Conservation (phyloP, 2,797 vertebrate genomes). For the Nasua narica region DNA sequence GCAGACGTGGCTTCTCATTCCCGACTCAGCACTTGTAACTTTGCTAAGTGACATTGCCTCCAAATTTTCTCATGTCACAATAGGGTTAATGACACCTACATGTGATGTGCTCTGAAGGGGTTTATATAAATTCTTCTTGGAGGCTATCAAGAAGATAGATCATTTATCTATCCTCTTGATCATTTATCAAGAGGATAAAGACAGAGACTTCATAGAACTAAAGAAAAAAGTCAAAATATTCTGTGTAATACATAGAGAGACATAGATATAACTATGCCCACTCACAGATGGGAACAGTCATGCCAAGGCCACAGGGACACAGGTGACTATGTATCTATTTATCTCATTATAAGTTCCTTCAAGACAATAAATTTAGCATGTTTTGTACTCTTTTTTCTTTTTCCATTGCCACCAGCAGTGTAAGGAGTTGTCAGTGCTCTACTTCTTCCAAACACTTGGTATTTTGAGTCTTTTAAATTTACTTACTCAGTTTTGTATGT, state of each 20-base stretch:
- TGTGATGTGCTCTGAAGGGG: too few species aligned
- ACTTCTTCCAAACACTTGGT: background rate
- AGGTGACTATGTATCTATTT: background rate
- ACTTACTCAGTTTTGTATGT: background rate
- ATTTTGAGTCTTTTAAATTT: conserved; percentile 13
- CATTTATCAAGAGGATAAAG: background rate
- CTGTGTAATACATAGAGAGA: background rate
- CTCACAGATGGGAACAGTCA: too few species aligned
- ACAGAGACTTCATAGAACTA: background rate
- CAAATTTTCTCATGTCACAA: background rate
- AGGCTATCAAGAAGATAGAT: too few species aligned
- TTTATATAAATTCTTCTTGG: too few species aligned
- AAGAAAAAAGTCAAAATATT: background rate
- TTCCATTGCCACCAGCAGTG: background rate
- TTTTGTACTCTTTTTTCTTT: background rate
- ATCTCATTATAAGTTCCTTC: background rate
- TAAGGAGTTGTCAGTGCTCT: background rate
- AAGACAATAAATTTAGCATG: background rate
- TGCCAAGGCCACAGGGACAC: background rate
- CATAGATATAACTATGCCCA: background rate
- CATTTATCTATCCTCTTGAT: too few species aligned
- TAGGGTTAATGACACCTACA: background rate
- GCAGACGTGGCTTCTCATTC: background rate
- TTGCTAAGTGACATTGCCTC: background rate
- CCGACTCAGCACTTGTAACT: background rate